phyloP scores from a whole-genome alignment of 2,113 vertebrate species.

The Mormoops blainvillei region DNA sequence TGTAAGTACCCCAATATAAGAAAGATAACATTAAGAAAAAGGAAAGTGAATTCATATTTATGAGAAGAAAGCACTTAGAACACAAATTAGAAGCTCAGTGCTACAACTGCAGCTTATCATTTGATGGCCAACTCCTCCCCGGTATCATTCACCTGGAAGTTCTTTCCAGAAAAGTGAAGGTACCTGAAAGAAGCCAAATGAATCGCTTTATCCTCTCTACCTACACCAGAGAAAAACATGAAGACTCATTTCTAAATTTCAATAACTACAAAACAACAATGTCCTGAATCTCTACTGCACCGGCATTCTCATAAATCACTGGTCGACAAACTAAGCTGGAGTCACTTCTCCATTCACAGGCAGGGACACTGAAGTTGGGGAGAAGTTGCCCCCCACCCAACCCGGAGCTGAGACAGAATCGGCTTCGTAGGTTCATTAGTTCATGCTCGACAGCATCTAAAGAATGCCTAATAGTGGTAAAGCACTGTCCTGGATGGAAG shows the following conservation, averaged over 20 bases:
- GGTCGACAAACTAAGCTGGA: neutral
- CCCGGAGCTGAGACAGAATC: neutral
- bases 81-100: neutral
- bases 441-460: neutral
- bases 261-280: neutral
- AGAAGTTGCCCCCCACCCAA: neutral
- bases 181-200: neutral
- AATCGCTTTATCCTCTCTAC: neutral
- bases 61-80: conserved; percentile 27
- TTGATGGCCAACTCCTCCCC: neutral
- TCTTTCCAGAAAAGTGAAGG: neutral
- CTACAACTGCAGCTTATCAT: neutral
- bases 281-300: neutral
- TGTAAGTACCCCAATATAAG: neutral
- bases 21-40: neutral
- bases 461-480: neutral
- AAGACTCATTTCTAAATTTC: neutral
- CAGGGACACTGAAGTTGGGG: neutral
- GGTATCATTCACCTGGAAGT: neutral
- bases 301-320: neutral
- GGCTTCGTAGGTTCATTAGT: neutral
- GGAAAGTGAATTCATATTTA: neutral
- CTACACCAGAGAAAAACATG: neutral
- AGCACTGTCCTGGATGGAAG: neutral
- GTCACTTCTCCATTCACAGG: neutral